These are phyloP conservation scores for Amiota mariae DNA, from an alignment of 2,888 invertebrate genomes.

Conservation along the genomic window DNA sequence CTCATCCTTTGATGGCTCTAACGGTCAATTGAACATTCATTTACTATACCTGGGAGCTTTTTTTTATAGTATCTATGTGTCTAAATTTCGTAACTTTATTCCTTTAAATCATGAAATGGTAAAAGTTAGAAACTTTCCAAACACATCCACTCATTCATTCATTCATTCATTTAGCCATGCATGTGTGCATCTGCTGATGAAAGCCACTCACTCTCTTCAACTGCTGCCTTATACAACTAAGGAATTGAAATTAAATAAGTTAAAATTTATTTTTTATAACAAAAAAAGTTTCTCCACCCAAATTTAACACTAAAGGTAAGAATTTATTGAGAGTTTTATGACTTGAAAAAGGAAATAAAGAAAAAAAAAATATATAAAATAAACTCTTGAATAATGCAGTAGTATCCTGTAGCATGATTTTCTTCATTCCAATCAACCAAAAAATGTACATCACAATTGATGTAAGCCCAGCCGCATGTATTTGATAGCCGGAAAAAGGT, in stretches of 20 bases:
- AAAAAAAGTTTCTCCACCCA: slow-evolving; percentile 27
- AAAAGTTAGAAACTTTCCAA: too few species aligned
- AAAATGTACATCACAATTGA: too few species aligned
- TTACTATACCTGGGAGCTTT: background rate
- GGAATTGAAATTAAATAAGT: slow-evolving; percentile 48
- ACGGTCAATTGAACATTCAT: background rate
- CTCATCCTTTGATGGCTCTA: background rate
- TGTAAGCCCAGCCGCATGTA: too few species aligned
- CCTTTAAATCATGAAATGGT: too few species aligned
- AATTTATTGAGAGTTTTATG: background rate
- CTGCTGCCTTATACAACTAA: background rate
- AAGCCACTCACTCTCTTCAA: background rate
- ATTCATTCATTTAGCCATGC: background rate
- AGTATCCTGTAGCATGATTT: background rate
- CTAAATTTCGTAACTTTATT: too few species aligned
- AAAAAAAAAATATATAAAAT: background rate
- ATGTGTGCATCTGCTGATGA: slow-evolving; percentile 7
- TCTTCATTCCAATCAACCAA: too few species aligned
- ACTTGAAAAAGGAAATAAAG: background rate
- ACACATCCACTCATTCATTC: too few species aligned
- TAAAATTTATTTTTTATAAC: slow-evolving; percentile 46
- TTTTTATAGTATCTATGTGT: background rate
- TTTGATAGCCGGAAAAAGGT: too few species aligned
- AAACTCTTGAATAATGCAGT: background rate
- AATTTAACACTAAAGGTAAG: background rate